Evolutionary conservation across 2,888 invertebrate species (phyloP).

Genomic region (Eupeodes latifasciatus): DNA sequence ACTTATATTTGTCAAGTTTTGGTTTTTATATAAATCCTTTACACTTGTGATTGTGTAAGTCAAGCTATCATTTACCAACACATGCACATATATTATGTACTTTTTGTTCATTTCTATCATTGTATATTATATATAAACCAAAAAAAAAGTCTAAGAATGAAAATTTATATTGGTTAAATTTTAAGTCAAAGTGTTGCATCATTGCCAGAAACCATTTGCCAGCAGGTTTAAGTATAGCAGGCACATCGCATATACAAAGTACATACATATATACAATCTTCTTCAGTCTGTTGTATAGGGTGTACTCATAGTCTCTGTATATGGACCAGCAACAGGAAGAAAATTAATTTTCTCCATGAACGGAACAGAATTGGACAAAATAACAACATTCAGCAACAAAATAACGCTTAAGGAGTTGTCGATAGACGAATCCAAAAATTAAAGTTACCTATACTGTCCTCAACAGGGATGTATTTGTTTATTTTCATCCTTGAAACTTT

Average conservation of each 20-base stretch:
- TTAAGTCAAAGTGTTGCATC: slow-evolving; percentile 69
- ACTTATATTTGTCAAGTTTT: too few species aligned
- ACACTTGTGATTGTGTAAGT: too few species aligned
- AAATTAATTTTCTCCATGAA: slow-evolving; percentile 76
- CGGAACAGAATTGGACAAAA: slow-evolving; percentile 55
- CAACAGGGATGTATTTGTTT: not conserved
- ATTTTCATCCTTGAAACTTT: not conserved
- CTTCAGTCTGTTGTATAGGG: not conserved
- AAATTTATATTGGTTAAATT: slow-evolving; percentile 57
- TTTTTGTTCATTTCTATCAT: not conserved
- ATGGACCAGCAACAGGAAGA: slow-evolving; percentile 72
- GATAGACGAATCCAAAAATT: slow-evolving; percentile 67
- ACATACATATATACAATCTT: not conserved
- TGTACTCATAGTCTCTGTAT: not conserved
- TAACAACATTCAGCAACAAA: slow-evolving; percentile 49
- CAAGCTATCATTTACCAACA: too few species aligned
- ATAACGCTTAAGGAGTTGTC: slow-evolving; percentile 59
- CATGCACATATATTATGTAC: too few species aligned
- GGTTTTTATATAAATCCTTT: too few species aligned
- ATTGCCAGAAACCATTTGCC: slow-evolving; percentile 50
- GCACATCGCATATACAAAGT: slow-evolving; percentile 35
- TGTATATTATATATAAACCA: not conserved
- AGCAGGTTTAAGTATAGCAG: slow-evolving; percentile 41
- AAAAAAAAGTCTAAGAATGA: slow-evolving; percentile 36
- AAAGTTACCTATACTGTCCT: slow-evolving; percentile 54